phyloP scores from a whole-genome alignment of 2,888 invertebrate genomes.

The Cephus sareptanus region DNA sequence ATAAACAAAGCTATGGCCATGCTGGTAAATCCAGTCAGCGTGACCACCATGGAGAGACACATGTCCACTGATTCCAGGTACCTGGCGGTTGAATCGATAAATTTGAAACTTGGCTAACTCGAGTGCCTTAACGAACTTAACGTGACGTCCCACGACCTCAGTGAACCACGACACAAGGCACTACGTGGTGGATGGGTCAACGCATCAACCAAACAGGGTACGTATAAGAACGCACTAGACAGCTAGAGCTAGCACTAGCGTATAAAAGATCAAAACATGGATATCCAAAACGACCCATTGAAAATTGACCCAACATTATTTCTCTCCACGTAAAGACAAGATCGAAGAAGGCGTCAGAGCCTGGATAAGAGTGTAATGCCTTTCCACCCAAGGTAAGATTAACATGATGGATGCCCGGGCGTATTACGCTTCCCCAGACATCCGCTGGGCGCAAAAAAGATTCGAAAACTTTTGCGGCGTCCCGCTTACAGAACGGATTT shows the following conservation, averaged over 20 bases:
- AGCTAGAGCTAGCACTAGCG: not conserved
- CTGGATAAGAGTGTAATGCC: constrained; percentile 2
- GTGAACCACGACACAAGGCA: not conserved
- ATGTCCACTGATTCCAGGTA: not conserved
- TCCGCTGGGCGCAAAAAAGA: constrained; percentile 4
- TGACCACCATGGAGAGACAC: not conserved
- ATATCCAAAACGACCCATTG: not conserved
- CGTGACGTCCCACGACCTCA: not conserved
- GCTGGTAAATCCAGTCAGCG: not conserved
- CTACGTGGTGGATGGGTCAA: not conserved
- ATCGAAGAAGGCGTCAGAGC: not conserved
- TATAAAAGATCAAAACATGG: not conserved
- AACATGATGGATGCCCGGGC: constrained; percentile 4
- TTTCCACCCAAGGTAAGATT: not conserved
- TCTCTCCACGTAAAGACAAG: not conserved
- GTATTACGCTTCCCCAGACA: not conserved
- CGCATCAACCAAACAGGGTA: not conserved
- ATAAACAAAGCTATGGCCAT: not conserved
- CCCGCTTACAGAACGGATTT: constrained; percentile 1
- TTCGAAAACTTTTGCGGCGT: constrained; percentile 1
- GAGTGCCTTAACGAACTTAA: not conserved
- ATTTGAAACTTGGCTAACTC: not conserved
- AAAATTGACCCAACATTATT: not conserved
- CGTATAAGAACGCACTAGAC: not conserved
- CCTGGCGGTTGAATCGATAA: not conserved